These are phyloP conservation scores for Alligator mississippiensis DNA, from an alignment of 2,113 vertebrate species.

Conservation along the genomic window DNA sequence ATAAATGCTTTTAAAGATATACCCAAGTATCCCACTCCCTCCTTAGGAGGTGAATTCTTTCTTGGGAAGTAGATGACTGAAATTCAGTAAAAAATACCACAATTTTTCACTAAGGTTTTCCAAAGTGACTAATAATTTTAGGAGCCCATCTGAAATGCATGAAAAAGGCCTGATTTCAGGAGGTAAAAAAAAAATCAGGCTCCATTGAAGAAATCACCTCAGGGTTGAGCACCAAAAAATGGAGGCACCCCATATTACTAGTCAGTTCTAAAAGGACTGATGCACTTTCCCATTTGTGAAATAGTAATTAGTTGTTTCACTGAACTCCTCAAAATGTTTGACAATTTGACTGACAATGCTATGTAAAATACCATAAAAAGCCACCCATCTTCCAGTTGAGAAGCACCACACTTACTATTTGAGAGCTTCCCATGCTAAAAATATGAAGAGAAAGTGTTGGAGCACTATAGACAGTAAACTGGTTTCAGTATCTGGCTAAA, in stretches of 20 bases:
- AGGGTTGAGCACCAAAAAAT: background rate
- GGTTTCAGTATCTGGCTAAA: background rate
- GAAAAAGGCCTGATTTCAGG: background rate
- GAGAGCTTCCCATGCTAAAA: background rate
- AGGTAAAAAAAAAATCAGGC: background rate
- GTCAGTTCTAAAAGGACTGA: background rate
- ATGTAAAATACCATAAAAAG: background rate
- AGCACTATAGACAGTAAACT: background rate
- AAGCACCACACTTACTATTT: background rate
- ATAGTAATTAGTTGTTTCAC: background rate
- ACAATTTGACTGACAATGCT: background rate
- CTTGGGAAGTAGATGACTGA: background rate
- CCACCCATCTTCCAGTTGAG: background rate
- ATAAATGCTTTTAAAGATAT: too few relatives aligned
- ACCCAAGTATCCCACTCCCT: background rate
- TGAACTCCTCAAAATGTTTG: background rate
- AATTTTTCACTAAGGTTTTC: background rate
- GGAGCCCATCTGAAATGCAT: background rate
- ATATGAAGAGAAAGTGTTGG: background rate
- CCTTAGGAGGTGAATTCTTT: background rate
- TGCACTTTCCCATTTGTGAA: background rate
- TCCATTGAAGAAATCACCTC: background rate
- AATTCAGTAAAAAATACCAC: background rate
- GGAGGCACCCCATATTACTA: background rate
- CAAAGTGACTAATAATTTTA: background rate